phyloP scores from a whole-genome alignment of 2,888 invertebrate species.

The Neoaliturus tenellus region DNA sequence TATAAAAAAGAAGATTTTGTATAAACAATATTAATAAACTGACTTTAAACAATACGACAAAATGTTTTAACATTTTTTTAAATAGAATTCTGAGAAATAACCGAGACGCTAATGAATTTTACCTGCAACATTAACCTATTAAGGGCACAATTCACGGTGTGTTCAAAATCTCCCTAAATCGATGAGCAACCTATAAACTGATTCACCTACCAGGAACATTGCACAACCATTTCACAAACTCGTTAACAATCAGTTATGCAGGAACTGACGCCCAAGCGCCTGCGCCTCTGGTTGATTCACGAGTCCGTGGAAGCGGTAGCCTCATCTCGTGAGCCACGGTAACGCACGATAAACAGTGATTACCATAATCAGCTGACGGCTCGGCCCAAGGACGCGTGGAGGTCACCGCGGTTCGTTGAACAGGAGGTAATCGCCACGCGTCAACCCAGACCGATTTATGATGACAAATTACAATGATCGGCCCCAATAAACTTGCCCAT shows the following conservation, averaged over 20 bases:
- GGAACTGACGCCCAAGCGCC: not conserved
- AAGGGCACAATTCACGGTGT: too few species aligned
- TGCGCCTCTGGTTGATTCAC: not conserved
- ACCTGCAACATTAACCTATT: too few species aligned
- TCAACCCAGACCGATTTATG: conserved; percentile 47
- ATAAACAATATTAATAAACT: too few species aligned
- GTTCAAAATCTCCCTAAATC: too few species aligned
- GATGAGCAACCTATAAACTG: not conserved
- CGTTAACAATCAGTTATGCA: not conserved
- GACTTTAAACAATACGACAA: too few species aligned
- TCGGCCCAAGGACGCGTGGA: conserved; percentile 19
- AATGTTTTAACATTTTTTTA: too few species aligned
- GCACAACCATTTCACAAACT: not conserved
- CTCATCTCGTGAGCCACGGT: conserved; percentile 4
- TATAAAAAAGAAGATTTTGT: too few species aligned
- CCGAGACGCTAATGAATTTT: too few species aligned
- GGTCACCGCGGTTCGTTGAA: conserved; percentile 47
- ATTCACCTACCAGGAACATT: not conserved
- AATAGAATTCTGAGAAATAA: too few species aligned
- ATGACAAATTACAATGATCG: conserved; percentile 53
- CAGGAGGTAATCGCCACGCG: conserved; percentile 38
- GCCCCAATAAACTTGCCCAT: conserved; percentile 44
- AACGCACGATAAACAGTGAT: conserved; percentile 38
- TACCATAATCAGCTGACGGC: conserved; percentile 19
- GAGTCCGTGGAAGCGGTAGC: not conserved